These are phyloP conservation scores for Hermetia illucens DNA, from an alignment of 1,140 invertebrate genomes.

Conservation along the genomic window DNA sequence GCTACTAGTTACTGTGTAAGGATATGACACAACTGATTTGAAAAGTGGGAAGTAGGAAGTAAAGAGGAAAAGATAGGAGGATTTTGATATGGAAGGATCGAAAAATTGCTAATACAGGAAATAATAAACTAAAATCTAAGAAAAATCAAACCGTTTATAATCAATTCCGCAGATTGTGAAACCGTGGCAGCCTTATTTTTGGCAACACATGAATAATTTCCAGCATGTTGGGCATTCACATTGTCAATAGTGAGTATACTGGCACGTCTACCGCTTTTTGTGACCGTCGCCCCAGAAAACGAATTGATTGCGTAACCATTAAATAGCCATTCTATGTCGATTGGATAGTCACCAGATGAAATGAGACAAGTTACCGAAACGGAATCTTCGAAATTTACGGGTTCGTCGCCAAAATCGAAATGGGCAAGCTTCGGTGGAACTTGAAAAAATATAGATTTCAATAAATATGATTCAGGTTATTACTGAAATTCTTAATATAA, in stretches of 20 bases:
- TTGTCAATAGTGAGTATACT: slow-evolving; percentile 37
- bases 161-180: slow-evolving; percentile 36
- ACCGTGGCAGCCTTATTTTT: slow-evolving; percentile 41
- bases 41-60: too few relatives aligned
- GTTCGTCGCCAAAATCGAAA: slow-evolving; percentile 44
- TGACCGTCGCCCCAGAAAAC: slow-evolving; percentile 23
- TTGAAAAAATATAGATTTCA: too few relatives aligned
- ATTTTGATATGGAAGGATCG: too few relatives aligned
- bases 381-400: slow-evolving; percentile 45
- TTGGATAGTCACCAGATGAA: slow-evolving; percentile 46
- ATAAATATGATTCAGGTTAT: too few relatives aligned
- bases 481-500: too few relatives aligned
- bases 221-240: slow-evolving; percentile 43
- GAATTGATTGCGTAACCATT: slow-evolving; percentile 30
- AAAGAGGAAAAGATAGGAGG: too few relatives aligned
- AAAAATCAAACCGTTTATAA: slow-evolving; percentile 46
- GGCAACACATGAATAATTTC: slow-evolving; percentile 49
- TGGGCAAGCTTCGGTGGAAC: slow-evolving; percentile 42
- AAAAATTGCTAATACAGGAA: too few relatives aligned
- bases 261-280: slow-evolving; percentile 33
- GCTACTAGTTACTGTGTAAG: too few relatives aligned
- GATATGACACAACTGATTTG: too few relatives aligned
- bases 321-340: slow-evolving; percentile 41
- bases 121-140: too few relatives aligned
- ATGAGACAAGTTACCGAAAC: slow-evolving; percentile 50